Conservation (phyloP, 2,113 vertebrate species). For the Raja brachyura region DNA sequence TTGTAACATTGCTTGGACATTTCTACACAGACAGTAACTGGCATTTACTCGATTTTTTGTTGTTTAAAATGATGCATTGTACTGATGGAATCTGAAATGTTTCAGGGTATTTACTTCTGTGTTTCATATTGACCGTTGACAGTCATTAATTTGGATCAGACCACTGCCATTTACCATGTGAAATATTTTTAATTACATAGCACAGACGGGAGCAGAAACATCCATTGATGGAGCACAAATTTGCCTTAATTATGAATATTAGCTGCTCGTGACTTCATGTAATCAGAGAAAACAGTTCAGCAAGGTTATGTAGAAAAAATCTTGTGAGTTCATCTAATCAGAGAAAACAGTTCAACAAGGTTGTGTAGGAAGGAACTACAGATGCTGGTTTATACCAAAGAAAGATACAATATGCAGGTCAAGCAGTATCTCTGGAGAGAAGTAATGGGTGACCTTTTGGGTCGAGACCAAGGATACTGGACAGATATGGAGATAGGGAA, state of each 20-base stretch:
- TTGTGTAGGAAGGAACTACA: neutral
- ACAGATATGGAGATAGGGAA: conserved; percentile 19
- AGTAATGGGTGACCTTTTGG: too few species aligned
- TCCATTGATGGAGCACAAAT: neutral
- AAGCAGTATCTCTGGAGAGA: too few species aligned
- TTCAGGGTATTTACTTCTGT: neutral
- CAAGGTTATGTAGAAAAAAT: neutral
- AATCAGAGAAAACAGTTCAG: neutral
- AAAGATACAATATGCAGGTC: too few species aligned
- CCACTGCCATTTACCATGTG: neutral
- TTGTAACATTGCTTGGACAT: neutral
- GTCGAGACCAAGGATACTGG: conserved; percentile 10
- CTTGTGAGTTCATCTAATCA: neutral
- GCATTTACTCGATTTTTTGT: neutral
- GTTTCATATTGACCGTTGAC: neutral
- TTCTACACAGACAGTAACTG: neutral
- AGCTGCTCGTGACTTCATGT: neutral
- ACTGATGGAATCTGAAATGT: neutral
- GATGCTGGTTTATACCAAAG: too few species aligned
- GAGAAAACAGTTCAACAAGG: neutral
- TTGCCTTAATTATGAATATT: neutral
- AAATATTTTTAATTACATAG: too few species aligned
- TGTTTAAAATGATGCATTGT: neutral
- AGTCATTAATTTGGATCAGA: neutral
- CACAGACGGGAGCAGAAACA: neutral